phyloP scores from a whole-genome alignment of 2,113 vertebrate genomes.

The Diadophis punctatus region DNA sequence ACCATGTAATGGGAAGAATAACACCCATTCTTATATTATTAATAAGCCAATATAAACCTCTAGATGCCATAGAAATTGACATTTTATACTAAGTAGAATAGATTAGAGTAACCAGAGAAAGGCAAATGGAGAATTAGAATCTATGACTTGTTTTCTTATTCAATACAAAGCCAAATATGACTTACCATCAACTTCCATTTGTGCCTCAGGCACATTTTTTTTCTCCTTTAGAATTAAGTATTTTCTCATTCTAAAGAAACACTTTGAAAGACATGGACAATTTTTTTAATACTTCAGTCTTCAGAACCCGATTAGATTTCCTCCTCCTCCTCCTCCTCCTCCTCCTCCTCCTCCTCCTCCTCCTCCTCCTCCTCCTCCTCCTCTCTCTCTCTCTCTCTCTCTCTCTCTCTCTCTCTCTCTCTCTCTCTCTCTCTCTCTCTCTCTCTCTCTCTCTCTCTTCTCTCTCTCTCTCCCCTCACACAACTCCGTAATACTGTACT shows the following conservation, averaged over 20 bases:
- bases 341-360: too few species aligned
- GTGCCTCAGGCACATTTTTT: constrained; percentile 42
- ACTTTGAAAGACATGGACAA: constrained; percentile 56
- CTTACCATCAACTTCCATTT: constrained; percentile 17
- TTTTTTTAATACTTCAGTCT: constrained; percentile 65
- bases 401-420: too few species aligned
- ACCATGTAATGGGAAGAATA: background rate
- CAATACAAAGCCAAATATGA: background rate
- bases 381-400: too few species aligned
- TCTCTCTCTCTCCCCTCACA: constrained; percentile 51
- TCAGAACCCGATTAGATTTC: constrained; percentile 58
- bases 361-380: too few species aligned
- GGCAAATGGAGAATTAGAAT: constrained; percentile 22
- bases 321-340: constrained; percentile 29
- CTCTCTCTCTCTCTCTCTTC: too few species aligned
- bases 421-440: too few species aligned
- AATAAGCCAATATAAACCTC: background rate
- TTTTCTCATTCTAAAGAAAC: constrained; percentile 48
- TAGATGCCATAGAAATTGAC: background rate
- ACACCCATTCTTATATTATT: background rate
- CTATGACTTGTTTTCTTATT: rapidly evolving
- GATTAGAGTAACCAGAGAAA: background rate
- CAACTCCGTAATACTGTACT: constrained; percentile 70
- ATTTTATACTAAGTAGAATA: background rate
- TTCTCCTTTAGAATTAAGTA: constrained; percentile 59